A percentile compares a stretch with the other conserved stretches of the same genome.
phyloP scores from a whole-genome alignment of 2,797 vertebrate species.

The Hafferia zeledoni region DNA sequence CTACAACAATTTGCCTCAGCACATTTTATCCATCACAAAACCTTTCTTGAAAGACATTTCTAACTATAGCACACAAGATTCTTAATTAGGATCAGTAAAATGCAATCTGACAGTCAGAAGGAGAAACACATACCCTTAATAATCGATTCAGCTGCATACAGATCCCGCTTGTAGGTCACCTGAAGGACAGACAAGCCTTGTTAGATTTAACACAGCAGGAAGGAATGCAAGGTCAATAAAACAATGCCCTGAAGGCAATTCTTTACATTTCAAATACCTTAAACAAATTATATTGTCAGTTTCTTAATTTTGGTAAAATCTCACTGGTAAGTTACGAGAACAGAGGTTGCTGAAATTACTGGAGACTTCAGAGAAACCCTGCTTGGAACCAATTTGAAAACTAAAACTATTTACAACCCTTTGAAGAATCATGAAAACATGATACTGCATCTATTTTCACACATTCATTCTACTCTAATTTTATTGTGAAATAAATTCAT shows the following conservation, averaged over 20 bases:
- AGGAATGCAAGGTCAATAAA: slow-evolving; percentile 74
- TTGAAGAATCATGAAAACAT: background rate
- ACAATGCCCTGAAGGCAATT: slow-evolving; percentile 58
- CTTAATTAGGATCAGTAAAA: slow-evolving; percentile 48
- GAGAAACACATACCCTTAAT: slow-evolving; percentile 89
- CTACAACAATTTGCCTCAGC: slow-evolving; percentile 20
- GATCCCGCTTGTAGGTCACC: slow-evolving; percentile 95
- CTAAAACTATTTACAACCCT: background rate
- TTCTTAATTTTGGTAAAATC: slow-evolving; percentile 59
- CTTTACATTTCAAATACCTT: slow-evolving; percentile 54
- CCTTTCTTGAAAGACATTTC: slow-evolving; percentile 29
- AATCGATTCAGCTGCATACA: slow-evolving; percentile 92
- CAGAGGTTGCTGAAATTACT: background rate
- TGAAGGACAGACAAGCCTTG: slow-evolving; percentile 78
- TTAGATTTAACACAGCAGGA: slow-evolving; percentile 72
- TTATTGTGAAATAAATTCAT: background rate
- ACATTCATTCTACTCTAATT: background rate
- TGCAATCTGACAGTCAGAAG: slow-evolving; percentile 56
- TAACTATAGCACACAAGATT: slow-evolving; percentile 32
- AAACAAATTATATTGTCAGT: slow-evolving; percentile 60
- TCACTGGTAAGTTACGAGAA: slow-evolving; percentile 11
- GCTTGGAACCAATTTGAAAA: background rate
- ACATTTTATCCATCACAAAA: slow-evolving; percentile 35
- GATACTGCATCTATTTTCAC: background rate
- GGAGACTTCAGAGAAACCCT: background rate